Conservation (phyloP, 2,113 vertebrate genomes). For the Scopus umbretta region DNA sequence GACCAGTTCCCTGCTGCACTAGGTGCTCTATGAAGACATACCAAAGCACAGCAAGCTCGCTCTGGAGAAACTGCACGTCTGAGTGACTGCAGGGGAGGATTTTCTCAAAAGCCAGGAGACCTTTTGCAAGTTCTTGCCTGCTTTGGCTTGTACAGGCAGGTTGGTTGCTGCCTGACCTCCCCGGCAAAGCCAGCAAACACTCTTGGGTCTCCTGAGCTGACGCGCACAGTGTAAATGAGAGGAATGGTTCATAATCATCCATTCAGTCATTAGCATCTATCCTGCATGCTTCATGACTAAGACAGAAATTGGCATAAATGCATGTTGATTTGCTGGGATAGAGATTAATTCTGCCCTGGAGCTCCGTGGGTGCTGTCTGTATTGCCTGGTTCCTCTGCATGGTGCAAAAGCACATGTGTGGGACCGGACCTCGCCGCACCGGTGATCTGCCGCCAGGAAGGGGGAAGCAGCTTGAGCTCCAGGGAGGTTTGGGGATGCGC, state of each 20-base stretch:
- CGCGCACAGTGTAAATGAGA: background rate
- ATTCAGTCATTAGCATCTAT: background rate
- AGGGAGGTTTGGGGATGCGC: background rate
- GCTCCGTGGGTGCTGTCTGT: background rate
- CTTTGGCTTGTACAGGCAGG: background rate
- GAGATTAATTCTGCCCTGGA: background rate
- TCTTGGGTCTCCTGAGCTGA: background rate
- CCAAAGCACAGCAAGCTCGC: background rate
- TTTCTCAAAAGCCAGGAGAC: background rate
- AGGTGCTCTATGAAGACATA: background rate
- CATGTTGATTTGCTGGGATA: background rate
- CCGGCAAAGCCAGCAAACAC: background rate
- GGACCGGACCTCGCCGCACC: no score
- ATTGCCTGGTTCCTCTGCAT: no score
- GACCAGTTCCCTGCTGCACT: background rate
- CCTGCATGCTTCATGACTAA: background rate
- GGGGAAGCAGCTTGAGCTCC: background rate
- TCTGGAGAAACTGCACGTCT: background rate
- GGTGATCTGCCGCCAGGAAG: no score
- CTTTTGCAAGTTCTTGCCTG: background rate
- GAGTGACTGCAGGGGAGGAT: background rate
- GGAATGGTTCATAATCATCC: background rate
- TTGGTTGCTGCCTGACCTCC: background rate
- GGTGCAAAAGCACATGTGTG: background rate
- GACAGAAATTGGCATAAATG: background rate